These are phyloP conservation scores for Pheosia tremula DNA, from an alignment of 2,888 invertebrate species.

Conservation along the genomic window DNA sequence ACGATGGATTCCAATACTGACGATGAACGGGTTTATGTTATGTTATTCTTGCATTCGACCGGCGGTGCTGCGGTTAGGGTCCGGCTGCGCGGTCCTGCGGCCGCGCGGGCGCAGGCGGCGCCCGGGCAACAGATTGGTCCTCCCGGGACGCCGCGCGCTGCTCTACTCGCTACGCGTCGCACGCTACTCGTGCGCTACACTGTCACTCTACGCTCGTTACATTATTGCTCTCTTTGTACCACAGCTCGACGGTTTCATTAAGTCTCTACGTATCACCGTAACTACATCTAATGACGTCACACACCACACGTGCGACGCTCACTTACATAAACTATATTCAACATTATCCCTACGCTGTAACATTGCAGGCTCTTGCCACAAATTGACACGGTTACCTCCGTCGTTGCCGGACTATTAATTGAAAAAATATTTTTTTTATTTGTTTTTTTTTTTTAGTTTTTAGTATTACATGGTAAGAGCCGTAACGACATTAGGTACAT, in stretches of 20 bases:
- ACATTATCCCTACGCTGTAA: constrained; percentile 66
- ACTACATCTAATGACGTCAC: constrained; percentile 68
- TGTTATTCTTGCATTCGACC: not conserved
- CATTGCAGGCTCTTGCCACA: constrained; percentile 72
- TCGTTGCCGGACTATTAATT: constrained; percentile 67
- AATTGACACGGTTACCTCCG: constrained; percentile 73
- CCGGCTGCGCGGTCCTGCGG: not conserved
- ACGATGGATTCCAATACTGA: not conserved
- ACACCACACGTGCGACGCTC: constrained; percentile 59
- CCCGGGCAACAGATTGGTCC: constrained; percentile 67
- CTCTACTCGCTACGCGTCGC: constrained; percentile 57
- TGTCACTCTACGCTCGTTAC: constrained; percentile 64
- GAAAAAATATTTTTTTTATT: constrained; percentile 66
- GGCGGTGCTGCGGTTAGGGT: not conserved
- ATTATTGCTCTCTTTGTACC: constrained; percentile 81
- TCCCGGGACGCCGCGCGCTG: constrained; percentile 50
- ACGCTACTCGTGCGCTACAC: constrained; percentile 67
- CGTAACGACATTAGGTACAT: constrained; percentile 73
- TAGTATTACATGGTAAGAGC: constrained; percentile 63
- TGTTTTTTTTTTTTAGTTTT: constrained; percentile 44
- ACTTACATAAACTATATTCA: constrained; percentile 59
- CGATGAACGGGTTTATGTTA: not conserved
- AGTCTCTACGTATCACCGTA: constrained; percentile 82
- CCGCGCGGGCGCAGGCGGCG: constrained; percentile 13
- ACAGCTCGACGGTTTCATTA: constrained; percentile 82